A percentile compares a stretch with the other conserved stretches of the same genome.
Conservation (phyloP, 2,888 invertebrate species). For the Lycocerus yunnanus region DNA sequence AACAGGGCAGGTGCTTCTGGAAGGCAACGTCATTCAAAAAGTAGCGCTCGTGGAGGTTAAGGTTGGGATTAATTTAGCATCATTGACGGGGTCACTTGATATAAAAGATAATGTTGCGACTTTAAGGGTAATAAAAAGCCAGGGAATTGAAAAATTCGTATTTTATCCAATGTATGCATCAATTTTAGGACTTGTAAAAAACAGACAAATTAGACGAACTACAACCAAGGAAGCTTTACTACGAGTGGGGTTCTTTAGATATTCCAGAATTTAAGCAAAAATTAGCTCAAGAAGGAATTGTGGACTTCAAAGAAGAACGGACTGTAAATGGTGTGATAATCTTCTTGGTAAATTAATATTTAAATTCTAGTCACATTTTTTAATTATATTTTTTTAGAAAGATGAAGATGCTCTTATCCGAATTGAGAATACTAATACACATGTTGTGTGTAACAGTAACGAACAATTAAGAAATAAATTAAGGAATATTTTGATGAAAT, state of each 20-base stretch:
- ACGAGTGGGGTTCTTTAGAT: slow-evolving; percentile 82
- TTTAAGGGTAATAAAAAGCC: slow-evolving; percentile 57
- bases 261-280: slow-evolving; percentile 79
- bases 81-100: slow-evolving; percentile 74
- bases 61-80: slow-evolving; percentile 73
- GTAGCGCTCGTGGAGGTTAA: slow-evolving; percentile 72
- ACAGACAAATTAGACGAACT: slow-evolving; percentile 35
- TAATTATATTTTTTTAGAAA: slow-evolving; percentile 58
- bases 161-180: not conserved
- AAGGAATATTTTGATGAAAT: slow-evolving; percentile 75
- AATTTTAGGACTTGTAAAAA: slow-evolving; percentile 6
- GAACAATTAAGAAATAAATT: slow-evolving; percentile 75
- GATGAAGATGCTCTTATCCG: slow-evolving; percentile 87
- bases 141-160: not conserved
- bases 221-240: slow-evolving; percentile 61
- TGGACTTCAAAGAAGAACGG: slow-evolving; percentile 78
- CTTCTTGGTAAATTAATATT: slow-evolving; percentile 68
- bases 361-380: not conserved
- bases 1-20: slow-evolving; percentile 72
- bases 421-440: slow-evolving; percentile 86
- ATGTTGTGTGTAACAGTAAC: slow-evolving; percentile 87
- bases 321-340: slow-evolving; percentile 75
- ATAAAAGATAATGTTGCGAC: slow-evolving; percentile 82
- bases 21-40: slow-evolving; percentile 68
- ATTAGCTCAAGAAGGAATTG: slow-evolving; percentile 79